Evolutionary conservation across 1,140 invertebrate genomes (phyloP).

Genomic region (Brachionus sp.): DNA sequence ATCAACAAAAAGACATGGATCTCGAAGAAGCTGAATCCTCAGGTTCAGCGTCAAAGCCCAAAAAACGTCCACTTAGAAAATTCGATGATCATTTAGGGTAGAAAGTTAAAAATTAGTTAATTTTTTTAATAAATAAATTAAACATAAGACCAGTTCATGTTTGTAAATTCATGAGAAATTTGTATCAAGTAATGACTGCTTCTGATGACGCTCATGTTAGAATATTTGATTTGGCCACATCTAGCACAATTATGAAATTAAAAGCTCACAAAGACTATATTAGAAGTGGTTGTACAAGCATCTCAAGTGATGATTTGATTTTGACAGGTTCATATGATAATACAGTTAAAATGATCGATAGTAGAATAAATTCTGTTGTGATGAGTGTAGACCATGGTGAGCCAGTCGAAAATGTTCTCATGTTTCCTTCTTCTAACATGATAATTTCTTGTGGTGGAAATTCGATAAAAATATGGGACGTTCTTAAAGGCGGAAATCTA

Average conservation of each 20-base stretch:
- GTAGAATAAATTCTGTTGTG: constrained; percentile 66
- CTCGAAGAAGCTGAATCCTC: constrained; percentile 50
- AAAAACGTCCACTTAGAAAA: constrained; percentile 29
- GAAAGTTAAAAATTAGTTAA: not conserved
- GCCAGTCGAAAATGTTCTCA: constrained; percentile 83
- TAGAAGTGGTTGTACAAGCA: constrained; percentile 52
- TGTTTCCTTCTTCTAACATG: constrained; percentile 81
- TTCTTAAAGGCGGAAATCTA: constrained; percentile 76
- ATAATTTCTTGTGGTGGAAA: constrained; percentile 81
- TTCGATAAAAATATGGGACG: constrained; percentile 88
- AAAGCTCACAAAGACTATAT: constrained; percentile 66
- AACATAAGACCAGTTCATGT: constrained; percentile 70
- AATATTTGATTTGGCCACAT: constrained; percentile 83
- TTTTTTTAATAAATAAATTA: constrained; percentile 51
- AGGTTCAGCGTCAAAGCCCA: constrained; percentile 1
- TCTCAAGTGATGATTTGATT: constrained; percentile 51
- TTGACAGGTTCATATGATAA: constrained; percentile 83
- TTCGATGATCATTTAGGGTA: constrained; percentile 46
- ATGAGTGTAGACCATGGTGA: constrained; percentile 78
- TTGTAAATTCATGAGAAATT: constrained; percentile 74
- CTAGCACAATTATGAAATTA: constrained; percentile 68
- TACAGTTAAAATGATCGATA: constrained; percentile 82
- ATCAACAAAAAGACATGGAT: constrained; percentile 68
- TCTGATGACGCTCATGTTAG: constrained; percentile 85
- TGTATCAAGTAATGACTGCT: constrained; percentile 77